Evolutionary conservation across 1,140 invertebrate species (phyloP), one percentile per base, ranked within the genome.

Genomic region (Drosophila nebulosa): DNA sequence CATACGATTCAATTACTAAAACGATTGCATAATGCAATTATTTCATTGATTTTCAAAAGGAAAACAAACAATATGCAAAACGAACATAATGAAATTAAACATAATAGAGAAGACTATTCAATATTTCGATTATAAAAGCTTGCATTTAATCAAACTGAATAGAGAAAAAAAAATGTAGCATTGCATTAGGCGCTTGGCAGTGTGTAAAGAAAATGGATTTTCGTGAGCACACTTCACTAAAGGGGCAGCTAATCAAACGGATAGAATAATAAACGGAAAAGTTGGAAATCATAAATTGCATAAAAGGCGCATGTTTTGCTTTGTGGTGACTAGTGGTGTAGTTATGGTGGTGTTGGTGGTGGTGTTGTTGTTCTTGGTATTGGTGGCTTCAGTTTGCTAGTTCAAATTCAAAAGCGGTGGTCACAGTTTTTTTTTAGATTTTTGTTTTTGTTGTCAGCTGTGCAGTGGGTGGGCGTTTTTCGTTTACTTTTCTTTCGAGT

Each of bases 51-150:
- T 65, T 57, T 21, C 5, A 18, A 62, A 42, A 76, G 72, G 27
- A 76, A 84, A 85, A 68, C 76, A 84, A 79, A 78, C 81, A 85
- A 78, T 86, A 86, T 86, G 81, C 81, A 86, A 73, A 62, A 51
- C 30, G 74, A 77, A 58, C 24, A 74, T 80, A 74, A 86, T 52
- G 63, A 74, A 79, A 86, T 79, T 50, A 27, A 52, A 66, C 36
- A 84, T 84, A 61, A 57, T 76, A 69, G 27, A 42, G 32, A 52
- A 64, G 27, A 85, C 80, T 58, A 57, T 85, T 73, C 30, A 39
- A 75, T 70, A 79, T 42, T 69, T 65, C 26, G 69, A 73, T 60
- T 57, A 69, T 64, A 62, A 61, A 77, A 60, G 57, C 57, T 77
- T 77, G 59, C 57, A 77, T 64, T 61, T 30, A 9, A 57, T n/a